Base-by-base conservation (phyloP, 2,113 vertebrate species). In the Lagopus muta region DNA sequence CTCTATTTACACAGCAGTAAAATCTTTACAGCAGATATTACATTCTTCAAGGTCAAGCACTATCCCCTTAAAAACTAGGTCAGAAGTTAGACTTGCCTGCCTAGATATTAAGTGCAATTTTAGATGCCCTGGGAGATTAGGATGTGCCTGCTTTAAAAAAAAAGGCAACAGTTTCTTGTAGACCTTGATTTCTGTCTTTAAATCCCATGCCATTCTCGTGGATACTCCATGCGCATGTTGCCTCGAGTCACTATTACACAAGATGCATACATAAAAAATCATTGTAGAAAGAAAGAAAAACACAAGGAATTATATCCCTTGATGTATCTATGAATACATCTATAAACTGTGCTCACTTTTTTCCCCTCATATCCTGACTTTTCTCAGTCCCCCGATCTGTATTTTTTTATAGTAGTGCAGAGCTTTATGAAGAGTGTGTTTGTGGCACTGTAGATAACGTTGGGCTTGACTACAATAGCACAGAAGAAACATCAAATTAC, bases 261-360 rank as follows among this genome's bases (percentile, higher is more conserved):
- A 34, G 13, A 4, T n/a, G 20, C 16, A 22, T 15, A 25, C 6
- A 28, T 8, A 18, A 52, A 55, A 85, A 89, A 79, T 42, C 25
- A 32, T 14, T 25, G 28, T 6, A 38, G 27, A n/a, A 79, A 87
- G 55, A 45, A 54, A 34, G 34, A 74, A 3, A 78, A 81, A 6
- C 18, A 10, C 3, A 34, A 22, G 0, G 0, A 65, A 28, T 77
- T 1, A 13, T 4, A 20, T 12, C 47, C 14, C 77, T 80, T 58
- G 69, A 62, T 65, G 22, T 78, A 78, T 21, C 28, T 17, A 48
- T 4, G 77, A 42, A 24, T 27, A 48, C 24, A 7, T 27, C 4
- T 20, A 3, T 40, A 38, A 92, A 4, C 15, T 64, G 8, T 85
- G n/a, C 2, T 70, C 30, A 17, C 36, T 47, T 66, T 30, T 32